Conservation (phyloP, 2,113 vertebrate genomes). For the Rissa tridactyla region DNA sequence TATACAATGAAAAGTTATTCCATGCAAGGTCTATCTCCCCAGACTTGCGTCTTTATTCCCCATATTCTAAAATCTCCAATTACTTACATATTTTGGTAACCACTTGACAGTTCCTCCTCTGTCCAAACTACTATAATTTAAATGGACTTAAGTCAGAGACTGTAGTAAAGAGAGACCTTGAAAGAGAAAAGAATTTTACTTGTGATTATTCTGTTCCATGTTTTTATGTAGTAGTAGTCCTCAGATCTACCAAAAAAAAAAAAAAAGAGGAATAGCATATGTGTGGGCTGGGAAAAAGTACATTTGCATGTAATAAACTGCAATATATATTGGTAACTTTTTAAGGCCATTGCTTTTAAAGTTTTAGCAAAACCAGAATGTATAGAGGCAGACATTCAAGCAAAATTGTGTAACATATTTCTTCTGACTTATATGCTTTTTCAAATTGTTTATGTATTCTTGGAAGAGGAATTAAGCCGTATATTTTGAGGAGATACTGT, state of each 20-base stretch:
- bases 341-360: neutral
- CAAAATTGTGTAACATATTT: neutral
- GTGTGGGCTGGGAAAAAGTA: rapidly evolving
- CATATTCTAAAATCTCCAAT: neutral
- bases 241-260: neutral
- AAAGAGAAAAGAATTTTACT: neutral
- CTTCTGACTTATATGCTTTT: neutral
- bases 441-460: neutral
- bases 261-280: neutral
- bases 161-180: neutral
- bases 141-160: neutral
- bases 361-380: neutral
- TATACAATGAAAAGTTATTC: neutral
- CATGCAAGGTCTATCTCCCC: neutral
- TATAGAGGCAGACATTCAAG: neutral
- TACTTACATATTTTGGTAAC: neutral
- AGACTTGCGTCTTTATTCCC: neutral
- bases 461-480: neutral
- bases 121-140: neutral
- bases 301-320: neutral
- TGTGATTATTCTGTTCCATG: neutral
- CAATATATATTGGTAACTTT: neutral
- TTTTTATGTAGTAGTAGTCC: neutral
- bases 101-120: neutral
- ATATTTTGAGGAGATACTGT: neutral